A percentile compares a stretch with the other conserved stretches of the same genome.
Conservation (phyloP, 2,113 vertebrate species). For the Melierax canorus region DNA sequence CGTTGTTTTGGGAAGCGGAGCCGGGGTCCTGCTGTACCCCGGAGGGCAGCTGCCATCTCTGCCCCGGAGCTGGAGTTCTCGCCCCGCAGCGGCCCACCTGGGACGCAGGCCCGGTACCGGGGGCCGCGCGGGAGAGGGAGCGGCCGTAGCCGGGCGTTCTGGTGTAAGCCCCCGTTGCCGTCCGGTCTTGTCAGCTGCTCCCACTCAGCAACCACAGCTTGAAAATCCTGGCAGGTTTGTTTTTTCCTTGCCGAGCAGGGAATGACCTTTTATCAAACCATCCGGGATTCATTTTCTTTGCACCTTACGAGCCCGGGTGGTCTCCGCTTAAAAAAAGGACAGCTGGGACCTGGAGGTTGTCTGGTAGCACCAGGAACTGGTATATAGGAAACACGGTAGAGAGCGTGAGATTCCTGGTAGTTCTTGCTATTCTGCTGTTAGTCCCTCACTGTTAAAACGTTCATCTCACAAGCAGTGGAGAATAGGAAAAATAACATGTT, state of each 20-base stretch:
- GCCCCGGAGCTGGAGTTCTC: not conserved
- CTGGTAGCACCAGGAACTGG: not conserved
- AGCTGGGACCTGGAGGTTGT: not conserved
- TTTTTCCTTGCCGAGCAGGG: not conserved
- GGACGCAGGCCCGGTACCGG: not conserved
- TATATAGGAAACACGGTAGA: accelerated
- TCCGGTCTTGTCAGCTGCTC: not conserved
- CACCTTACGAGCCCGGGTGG: not conserved
- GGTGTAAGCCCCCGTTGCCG: not conserved
- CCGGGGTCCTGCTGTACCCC: accelerated
- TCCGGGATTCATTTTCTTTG: not conserved
- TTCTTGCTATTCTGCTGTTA: not conserved
- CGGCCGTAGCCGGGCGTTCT: not conserved
- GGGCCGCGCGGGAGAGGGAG: not conserved
- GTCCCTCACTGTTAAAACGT: not conserved
- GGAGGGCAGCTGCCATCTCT: not conserved
- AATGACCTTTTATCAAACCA: not conserved
- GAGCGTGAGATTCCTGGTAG: not conserved
- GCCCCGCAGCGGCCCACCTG: not conserved
- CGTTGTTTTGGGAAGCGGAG: not conserved
- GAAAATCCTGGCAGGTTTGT: not conserved
- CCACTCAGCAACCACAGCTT: accelerated
- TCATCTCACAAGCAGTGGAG: accelerated
- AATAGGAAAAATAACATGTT: not conserved
- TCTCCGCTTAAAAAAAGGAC: not conserved